Evolutionary conservation across 2,888 invertebrate species (phyloP).

Genomic region (Siphonodentalium dalli): DNA sequence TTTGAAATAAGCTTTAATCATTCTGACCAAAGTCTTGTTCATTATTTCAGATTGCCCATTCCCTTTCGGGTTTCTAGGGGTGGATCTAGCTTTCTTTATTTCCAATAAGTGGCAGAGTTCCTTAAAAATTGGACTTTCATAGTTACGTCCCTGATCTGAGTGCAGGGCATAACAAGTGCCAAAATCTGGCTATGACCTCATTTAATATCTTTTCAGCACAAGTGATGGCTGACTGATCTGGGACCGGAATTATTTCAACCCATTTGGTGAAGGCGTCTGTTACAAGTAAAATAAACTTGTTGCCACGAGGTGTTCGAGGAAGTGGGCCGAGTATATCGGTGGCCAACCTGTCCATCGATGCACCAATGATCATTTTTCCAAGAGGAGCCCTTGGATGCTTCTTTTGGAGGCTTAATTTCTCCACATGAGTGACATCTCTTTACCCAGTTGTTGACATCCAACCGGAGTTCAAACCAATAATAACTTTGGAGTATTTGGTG

Average conservation of each 20-base stretch:
- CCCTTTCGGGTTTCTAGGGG: constrained; percentile 22
- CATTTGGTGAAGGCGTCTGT: constrained; percentile 13
- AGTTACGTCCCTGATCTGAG: constrained; percentile 28
- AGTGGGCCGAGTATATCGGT: constrained; percentile 8
- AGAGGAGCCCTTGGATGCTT: background rate
- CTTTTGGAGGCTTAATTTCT: background rate
- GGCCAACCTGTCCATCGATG: background rate
- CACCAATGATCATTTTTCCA: constrained; percentile 2
- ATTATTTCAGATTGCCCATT: constrained; percentile 26
- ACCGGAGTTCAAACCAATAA: background rate
- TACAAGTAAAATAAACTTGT: constrained; percentile 7
- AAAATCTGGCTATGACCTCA: background rate
- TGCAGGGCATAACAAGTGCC: constrained; percentile 18
- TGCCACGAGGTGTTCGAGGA: constrained; percentile 5
- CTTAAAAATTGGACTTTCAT: constrained; percentile 24
- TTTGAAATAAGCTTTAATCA: constrained; percentile 24
- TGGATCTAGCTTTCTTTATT: constrained; percentile 26
- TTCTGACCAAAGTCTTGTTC: constrained; percentile 21
- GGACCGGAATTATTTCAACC: constrained; percentile 6
- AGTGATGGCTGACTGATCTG: background rate
- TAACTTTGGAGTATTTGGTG: too few species aligned
- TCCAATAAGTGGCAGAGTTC: constrained; percentile 27
- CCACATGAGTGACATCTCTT: background rate
- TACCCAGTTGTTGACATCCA: background rate
- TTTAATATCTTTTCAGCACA: background rate